A percentile compares a stretch with the other conserved stretches of the same genome.
These are phyloP conservation scores for Calephelis perditalis DNA, from an alignment of 2,888 invertebrate genomes.

Conservation along the genomic window DNA sequence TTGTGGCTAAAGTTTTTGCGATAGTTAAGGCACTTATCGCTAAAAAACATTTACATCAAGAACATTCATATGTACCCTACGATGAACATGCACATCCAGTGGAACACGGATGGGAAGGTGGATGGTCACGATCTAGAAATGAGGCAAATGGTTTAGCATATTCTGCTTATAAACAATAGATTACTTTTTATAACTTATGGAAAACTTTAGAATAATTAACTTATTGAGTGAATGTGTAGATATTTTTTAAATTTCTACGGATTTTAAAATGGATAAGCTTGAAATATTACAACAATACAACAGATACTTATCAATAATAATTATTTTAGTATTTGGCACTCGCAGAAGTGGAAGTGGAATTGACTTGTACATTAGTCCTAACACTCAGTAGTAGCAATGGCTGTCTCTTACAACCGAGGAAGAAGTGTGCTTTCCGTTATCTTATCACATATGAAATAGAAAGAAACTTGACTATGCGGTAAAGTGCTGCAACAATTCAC, in stretches of 20 bases:
- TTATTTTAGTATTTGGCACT: too few species aligned
- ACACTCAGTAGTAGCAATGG: too few species aligned
- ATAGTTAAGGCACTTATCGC: conserved; percentile 59
- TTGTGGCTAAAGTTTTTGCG: conserved; percentile 65
- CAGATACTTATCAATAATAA: too few species aligned
- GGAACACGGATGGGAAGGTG: conserved; percentile 51
- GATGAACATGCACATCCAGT: conserved; percentile 46
- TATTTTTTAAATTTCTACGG: conserved; percentile 39
- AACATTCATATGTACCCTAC: conserved; percentile 44
- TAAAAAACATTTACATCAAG: conserved; percentile 56
- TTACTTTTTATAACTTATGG: conserved; percentile 38
- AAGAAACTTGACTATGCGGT: too few species aligned
- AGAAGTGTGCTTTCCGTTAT: too few species aligned
- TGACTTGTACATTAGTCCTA: too few species aligned
- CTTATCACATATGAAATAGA: too few species aligned
- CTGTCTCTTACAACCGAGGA: too few species aligned
- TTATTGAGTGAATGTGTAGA: conserved; percentile 42
- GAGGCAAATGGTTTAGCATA: conserved; percentile 63
- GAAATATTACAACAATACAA: too few species aligned
- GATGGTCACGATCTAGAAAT: conserved; percentile 62
- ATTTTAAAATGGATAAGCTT: too few species aligned
- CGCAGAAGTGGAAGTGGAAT: too few species aligned
- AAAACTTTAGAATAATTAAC: conserved; percentile 40
- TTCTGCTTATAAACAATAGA: conserved; percentile 55
- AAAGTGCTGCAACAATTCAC: too few species aligned